phyloP scores from a whole-genome alignment of 2,888 invertebrate genomes.

The Chirona hameri region DNA sequence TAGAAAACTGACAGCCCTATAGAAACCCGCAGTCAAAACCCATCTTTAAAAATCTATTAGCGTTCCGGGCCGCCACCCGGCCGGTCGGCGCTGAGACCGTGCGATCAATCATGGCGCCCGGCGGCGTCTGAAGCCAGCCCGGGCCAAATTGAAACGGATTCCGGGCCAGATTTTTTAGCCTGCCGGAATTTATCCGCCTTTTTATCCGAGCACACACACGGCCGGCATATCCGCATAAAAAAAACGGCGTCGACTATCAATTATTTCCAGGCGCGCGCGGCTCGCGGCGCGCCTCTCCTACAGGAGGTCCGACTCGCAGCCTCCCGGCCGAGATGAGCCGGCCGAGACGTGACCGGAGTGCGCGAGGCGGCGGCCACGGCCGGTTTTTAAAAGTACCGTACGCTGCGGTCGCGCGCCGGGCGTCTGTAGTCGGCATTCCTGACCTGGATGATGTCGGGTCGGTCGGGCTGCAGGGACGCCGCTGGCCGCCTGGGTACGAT shows the following conservation, averaged over 20 bases:
- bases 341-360: no score
- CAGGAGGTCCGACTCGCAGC: no score
- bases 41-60: slow-evolving; percentile 25
- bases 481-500: no score
- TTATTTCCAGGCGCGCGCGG: neutral
- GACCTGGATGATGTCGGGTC: no score
- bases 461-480: no score
- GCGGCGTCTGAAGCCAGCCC: neutral
- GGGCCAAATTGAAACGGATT: neutral
- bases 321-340: no score
- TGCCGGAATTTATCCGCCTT: neutral
- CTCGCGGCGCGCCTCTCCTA: neutral
- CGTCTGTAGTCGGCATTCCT: no score
- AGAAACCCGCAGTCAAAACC: slow-evolving; percentile 25
- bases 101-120: neutral
- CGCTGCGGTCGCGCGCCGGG: no score
- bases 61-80: neutral
- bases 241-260: slow-evolving; percentile 1
- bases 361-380: no score
- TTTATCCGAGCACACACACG: slow-evolving; percentile 25
- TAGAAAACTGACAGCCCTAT: neutral
- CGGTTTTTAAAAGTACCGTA: no score
- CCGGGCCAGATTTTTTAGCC: slow-evolving; percentile 14
- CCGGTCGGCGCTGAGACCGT: neutral
- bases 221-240: slow-evolving; percentile 3